Conservation (phyloP, 2,888 invertebrate genomes). For the Lydus trimaculatus region DNA sequence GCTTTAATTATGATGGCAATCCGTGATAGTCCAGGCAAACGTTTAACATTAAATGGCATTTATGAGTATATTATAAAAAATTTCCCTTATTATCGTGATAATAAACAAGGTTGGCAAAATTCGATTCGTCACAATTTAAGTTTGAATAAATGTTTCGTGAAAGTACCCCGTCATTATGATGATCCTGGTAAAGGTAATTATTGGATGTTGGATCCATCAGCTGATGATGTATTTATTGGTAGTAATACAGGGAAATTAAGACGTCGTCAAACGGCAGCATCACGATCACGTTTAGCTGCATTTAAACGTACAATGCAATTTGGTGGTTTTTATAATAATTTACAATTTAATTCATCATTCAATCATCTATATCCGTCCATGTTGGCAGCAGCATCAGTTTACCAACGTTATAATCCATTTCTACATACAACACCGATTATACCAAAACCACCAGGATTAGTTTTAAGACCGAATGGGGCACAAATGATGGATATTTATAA, state of each 20-base stretch:
- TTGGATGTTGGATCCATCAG: conserved; percentile 98
- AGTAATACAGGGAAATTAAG: conserved; percentile 96
- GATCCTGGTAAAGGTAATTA: conserved; percentile 99
- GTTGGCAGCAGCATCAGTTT: conserved; percentile 67
- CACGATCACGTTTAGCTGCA: conserved; percentile 86
- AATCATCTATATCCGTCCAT: conserved; percentile 61
- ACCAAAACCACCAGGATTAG: conserved; percentile 18
- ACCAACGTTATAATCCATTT: conserved; percentile 71
- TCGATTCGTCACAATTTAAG: conserved; percentile 97
- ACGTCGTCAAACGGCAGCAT: conserved; percentile 88
- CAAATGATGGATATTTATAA: conserved; percentile 47
- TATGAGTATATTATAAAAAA: conserved; percentile 99
- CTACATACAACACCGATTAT: conserved; percentile 52
- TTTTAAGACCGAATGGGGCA: background rate
- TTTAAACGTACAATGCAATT: conserved; percentile 81
- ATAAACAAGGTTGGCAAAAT: conserved; percentile 99
- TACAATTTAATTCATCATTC: conserved; percentile 59
- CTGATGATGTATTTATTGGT: conserved; percentile 98
- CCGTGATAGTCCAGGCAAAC: conserved; percentile 89
- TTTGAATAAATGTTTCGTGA: conserved; percentile 98
- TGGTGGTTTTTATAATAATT: conserved; percentile 66
- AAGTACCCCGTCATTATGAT: conserved; percentile 96
- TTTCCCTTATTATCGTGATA: conserved; percentile 97
- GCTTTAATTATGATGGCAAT: conserved; percentile 99
- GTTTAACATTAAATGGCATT: conserved; percentile 94